Percentiles rank a stretch among this genome's conserved stretches.
Evolutionary conservation across 2,888 invertebrate species (phyloP).

Genomic region (Mimumesa dahlbomi): DNA sequence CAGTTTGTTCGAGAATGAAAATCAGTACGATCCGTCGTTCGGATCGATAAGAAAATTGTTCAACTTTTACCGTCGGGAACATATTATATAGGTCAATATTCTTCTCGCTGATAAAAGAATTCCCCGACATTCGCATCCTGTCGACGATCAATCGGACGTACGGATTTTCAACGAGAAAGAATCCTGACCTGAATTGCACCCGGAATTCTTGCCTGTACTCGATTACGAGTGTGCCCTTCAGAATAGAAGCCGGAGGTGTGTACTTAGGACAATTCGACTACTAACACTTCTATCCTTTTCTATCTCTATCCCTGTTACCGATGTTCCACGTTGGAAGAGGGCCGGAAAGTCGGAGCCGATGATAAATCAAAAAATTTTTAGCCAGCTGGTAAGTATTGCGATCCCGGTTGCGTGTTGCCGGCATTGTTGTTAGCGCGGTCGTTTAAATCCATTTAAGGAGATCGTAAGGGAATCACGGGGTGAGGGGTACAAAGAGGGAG

Average conservation of each 20-base stretch:
- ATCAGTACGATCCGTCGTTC: background rate
- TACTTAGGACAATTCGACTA: conserved; percentile 51
- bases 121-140: background rate
- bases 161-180: background rate
- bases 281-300: background rate
- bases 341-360: conserved; percentile 44
- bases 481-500: conserved; percentile 33
- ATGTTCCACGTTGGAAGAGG: conserved; percentile 16
- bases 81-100: background rate
- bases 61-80: background rate
- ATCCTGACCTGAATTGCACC: background rate
- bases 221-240: conserved; percentile 14
- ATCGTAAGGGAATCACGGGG: conserved; percentile 15
- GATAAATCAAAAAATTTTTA: conserved; percentile 64
- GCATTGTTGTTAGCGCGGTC: conserved; percentile 60
- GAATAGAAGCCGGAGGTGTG: conserved; percentile 34
- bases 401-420: conserved; percentile 60
- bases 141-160: background rate
- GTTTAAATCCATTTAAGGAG: conserved; percentile 71
- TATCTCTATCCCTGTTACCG: conserved; percentile 9
- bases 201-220: background rate
- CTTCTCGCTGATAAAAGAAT: background rate
- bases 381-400: conserved; percentile 59
- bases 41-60: background rate
- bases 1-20: background rate